phyloP scores from a whole-genome alignment of 2,113 vertebrate genomes.

The Dicerorhinus sumatrensis region DNA sequence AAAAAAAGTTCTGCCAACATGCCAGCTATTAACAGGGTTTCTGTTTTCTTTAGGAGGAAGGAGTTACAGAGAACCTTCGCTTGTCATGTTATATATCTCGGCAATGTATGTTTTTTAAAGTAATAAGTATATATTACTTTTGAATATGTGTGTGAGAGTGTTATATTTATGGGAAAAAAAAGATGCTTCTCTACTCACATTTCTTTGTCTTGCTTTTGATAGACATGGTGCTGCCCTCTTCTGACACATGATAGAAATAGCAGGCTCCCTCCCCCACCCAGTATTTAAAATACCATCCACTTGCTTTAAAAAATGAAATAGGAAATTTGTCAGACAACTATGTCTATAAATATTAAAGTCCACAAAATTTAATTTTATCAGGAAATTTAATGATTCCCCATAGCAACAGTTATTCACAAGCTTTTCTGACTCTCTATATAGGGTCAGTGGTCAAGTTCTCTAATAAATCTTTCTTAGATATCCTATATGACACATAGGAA shows the following conservation, averaged over 20 bases:
- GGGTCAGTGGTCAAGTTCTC: background rate
- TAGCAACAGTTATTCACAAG: background rate
- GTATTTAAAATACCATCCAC: background rate
- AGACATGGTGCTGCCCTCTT: slow-evolving; percentile 63
- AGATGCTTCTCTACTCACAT: background rate
- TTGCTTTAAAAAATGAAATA: slow-evolving; percentile 27
- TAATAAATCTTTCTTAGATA: slow-evolving; percentile 27
- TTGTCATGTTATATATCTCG: background rate
- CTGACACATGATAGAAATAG: slow-evolving; percentile 53
- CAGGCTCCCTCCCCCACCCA: background rate
- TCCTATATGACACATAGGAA: background rate
- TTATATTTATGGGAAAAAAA: background rate
- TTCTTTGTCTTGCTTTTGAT: background rate
- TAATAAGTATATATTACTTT: slow-evolving; percentile 12
- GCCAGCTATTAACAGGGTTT: background rate
- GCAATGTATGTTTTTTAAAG: background rate
- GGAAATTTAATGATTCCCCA: slow-evolving; percentile 28
- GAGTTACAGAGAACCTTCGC: background rate
- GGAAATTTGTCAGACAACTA: background rate
- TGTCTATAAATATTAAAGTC: background rate
- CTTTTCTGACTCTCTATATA: background rate
- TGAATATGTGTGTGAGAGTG: background rate
- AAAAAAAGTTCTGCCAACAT: background rate
- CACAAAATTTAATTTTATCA: slow-evolving; percentile 12
- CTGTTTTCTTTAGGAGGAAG: slow-evolving; percentile 2